Evolutionary conservation across 2,797 vertebrate species (phyloP).

Genomic region (Mormyrops attenuatus): DNA sequence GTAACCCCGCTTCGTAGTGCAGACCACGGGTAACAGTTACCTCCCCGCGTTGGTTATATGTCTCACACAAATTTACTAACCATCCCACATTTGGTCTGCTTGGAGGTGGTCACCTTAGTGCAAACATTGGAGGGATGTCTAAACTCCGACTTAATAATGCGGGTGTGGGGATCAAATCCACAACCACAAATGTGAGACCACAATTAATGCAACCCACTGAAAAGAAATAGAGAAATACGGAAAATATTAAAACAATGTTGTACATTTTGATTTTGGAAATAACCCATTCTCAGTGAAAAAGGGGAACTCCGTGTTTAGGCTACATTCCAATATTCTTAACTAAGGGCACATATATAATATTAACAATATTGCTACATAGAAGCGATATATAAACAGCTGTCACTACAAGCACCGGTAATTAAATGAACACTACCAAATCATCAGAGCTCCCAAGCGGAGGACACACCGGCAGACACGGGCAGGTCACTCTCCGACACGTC

Average conservation of each 20-base stretch:
- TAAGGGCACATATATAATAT: not conserved
- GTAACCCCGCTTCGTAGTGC: too few relatives aligned
- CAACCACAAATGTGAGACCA: not conserved
- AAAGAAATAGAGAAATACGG: not conserved
- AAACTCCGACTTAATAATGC: not conserved
- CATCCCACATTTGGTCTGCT: not conserved
- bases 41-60: not conserved
- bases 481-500: not conserved
- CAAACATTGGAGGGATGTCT: not conserved
- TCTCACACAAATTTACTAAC: not conserved
- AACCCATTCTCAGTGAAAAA: not conserved
- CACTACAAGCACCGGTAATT: not conserved
- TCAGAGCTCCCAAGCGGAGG: not conserved
- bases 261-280: not conserved
- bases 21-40: not conserved
- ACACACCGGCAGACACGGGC: not conserved
- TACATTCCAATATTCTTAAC: not conserved
- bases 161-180: not conserved
- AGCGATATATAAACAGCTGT: not conserved
- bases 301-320: not conserved
- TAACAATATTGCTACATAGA: not conserved
- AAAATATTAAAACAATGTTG: not conserved
- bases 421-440: not conserved
- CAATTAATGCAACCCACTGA: not conserved
- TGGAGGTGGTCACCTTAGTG: not conserved